Evolutionary conservation across 2,888 invertebrate genomes (phyloP), one percentile per base, ranked within the genome.

Genomic region (Craniophora ligustri): DNA sequence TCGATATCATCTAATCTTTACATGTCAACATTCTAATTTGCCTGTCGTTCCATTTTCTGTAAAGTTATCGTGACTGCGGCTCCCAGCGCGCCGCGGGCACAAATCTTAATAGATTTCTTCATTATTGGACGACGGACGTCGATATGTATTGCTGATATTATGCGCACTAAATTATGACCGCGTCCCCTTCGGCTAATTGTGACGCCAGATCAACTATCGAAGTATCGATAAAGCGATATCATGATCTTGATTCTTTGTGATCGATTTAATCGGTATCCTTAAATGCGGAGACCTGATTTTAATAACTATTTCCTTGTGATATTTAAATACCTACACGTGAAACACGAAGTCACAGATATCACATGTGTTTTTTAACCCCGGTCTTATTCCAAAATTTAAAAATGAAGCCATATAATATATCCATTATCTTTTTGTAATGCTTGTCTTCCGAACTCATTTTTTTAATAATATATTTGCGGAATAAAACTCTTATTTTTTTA

Each of bases 51-150:
- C 57, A 73, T 67, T 74, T 71, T 65, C 57, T 59, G 62, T 54
- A 38, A 69, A 62, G 32, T 56, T 45, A 50, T 59, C 64, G 61
- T 69, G 67, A 63, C 58, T 48, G 19, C 34, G 38, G 54, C 58
- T 59, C 35, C 66, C 48, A 63, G 54, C 46, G 11, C 4, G 72
- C 74, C 68, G 40, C 49, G 38, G 68, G 66, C 66, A 18, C 58
- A 51, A 60, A 55, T 39, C 72, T 72, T 79, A 82, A 81, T 79
- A 77, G 80, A 82, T 79, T 79, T 82, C 79, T 81, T 81, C 76
- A 81, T 81, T 78, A 78, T 64, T 63, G 48, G 61, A 65, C 56
- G 66, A 66, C 55, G 60, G 39, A 62, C 45, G 57, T 71, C 74
- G 72, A 76, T 72, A 63, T 72, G 50, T 50, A 58, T 68, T 66